Evolutionary conservation across 2,888 invertebrate genomes (phyloP), one percentile per base, ranked within the genome.

Genomic region (Cordilura impudica): DNA sequence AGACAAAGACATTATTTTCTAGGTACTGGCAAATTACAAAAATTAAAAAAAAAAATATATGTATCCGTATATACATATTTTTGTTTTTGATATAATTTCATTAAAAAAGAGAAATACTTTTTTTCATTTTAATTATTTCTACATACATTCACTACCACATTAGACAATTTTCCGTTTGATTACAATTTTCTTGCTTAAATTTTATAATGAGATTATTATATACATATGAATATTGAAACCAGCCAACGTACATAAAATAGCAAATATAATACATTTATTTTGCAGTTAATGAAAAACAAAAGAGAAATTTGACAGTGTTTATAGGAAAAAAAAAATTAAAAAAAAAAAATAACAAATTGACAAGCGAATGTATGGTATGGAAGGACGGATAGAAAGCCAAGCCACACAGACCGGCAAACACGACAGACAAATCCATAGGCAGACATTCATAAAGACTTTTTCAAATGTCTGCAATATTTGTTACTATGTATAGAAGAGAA

Each of bases 281-380:
- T 56, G 56, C 49, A 73, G 72, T 73, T 66, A 73, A 73, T 73
- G 65, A 66, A 65, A 58, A 61, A 7, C 12, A 23, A 49, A 3
- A 56, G n/a, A 21, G 35, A 19, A 58, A 35, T 39, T 58, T 47
- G 29, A 47, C 45, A 26, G 21, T 26, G 26, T 35, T 19, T 58
- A 39, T 58, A 39, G 19, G 29, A 56, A 31, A 56, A 56, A 6
- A 56, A 31, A 56, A 56, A 31, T 31, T 56, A 31, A 45, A 14
- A 14, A 45, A 16, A 14, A 45, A 12, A 45, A 45, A 45, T n/a
- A 26, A 23, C 7, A 18, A n/a, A n/a, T 23, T 7, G 35, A 56
- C 31, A 10, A n/a, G n/a, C n/a, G n/a, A n/a, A n/a, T n/a, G n/a
- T n/a, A n/a, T n/a, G n/a, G n/a, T n/a, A n/a, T n/a, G n/a, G n/a